phyloP scores from a whole-genome alignment of 2,888 invertebrate species.

The Agonopterix alstromeriana region DNA sequence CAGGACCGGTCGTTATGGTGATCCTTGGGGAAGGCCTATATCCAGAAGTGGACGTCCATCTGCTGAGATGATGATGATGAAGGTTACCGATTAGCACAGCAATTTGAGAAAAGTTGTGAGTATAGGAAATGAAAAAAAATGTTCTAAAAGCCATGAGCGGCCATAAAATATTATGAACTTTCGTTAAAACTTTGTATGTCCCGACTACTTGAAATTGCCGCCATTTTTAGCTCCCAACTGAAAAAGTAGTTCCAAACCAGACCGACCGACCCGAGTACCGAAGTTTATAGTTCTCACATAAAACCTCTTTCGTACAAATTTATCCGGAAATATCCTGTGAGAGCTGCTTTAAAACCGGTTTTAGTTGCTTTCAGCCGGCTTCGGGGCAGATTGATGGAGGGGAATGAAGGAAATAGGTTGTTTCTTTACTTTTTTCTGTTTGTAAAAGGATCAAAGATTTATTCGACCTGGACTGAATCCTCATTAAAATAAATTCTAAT shows the following conservation, averaged over 20 bases:
- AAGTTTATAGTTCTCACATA: constrained; percentile 3
- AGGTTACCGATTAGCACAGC: too few relatives aligned
- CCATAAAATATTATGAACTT: neutral
- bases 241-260: neutral
- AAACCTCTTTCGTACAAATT: constrained; percentile 4
- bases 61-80: too few relatives aligned
- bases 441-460: too few relatives aligned
- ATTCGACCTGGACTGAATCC: too few relatives aligned
- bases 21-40: too few relatives aligned
- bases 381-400: neutral
- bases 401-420: too few relatives aligned
- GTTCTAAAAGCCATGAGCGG: neutral
- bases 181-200: neutral
- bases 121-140: neutral
- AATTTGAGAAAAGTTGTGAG: too few relatives aligned
- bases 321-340: constrained; percentile 19
- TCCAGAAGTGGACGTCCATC: too few relatives aligned
- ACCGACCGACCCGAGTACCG: neutral
- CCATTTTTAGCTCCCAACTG: constrained; percentile 3
- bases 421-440: too few relatives aligned
- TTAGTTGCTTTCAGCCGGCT: neutral
- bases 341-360: constrained; percentile 9
- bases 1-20: too few relatives aligned
- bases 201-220: neutral
- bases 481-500: too few relatives aligned